Conservation (phyloP, 2,888 invertebrate species). For the Morinoia aosen region DNA sequence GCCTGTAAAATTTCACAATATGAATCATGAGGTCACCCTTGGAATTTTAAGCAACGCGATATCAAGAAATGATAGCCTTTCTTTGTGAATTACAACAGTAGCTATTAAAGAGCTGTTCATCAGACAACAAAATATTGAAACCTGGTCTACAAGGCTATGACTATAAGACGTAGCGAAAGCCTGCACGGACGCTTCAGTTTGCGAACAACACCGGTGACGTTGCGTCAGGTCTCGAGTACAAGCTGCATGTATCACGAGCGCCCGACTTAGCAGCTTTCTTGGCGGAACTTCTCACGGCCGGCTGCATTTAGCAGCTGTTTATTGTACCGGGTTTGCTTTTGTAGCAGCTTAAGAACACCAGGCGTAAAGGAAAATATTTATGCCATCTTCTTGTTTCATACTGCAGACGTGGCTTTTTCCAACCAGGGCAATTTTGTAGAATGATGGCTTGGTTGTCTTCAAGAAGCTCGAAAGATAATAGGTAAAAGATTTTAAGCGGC, state of each 20-base stretch:
- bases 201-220: not conserved
- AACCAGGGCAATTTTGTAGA: not conserved
- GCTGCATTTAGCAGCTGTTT: constrained; percentile 1
- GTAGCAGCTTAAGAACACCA: not conserved
- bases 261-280: not conserved
- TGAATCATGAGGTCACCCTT: not conserved
- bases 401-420: not conserved
- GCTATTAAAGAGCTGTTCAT: not conserved
- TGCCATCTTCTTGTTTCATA: not conserved
- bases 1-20: too few species aligned
- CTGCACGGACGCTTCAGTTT: not conserved
- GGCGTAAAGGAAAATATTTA: not conserved
- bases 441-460: not conserved
- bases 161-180: not conserved
- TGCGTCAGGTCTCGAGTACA: not conserved
- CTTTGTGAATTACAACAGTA: not conserved
- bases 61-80: not conserved
- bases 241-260: not conserved
- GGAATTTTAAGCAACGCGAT: not conserved
- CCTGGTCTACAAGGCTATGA: not conserved
- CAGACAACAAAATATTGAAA: not conserved
- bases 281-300: constrained; percentile 8
- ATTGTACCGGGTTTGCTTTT: not conserved
- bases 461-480: not conserved
- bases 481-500: not conserved